Percentiles rank a stretch among this genome's conserved stretches.
Conservation (phyloP, 2,113 vertebrate genomes). For the Thamnophis sirtalis region DNA sequence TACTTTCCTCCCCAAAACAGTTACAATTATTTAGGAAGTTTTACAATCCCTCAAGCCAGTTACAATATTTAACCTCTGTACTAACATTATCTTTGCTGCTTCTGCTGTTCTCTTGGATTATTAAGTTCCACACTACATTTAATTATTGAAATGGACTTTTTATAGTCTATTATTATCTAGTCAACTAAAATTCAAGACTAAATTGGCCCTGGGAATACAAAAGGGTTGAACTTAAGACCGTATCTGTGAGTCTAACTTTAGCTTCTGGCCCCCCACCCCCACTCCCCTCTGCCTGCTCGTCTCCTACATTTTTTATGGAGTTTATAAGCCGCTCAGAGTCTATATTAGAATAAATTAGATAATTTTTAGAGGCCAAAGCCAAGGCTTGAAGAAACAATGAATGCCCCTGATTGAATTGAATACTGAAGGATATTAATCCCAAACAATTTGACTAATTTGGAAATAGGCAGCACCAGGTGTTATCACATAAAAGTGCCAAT, state of each 20-base stretch:
- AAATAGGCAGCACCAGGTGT: background rate
- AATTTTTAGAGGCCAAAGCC: background rate
- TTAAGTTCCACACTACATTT: background rate
- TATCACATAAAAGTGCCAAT: conserved; percentile 28
- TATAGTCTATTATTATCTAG: background rate
- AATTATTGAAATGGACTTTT: background rate
- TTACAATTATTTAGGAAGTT: background rate
- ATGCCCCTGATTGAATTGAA: background rate
- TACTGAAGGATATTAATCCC: background rate
- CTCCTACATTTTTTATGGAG: background rate
- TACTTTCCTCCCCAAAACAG: too few species aligned
- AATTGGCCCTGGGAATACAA: background rate
- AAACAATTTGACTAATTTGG: conserved; percentile 3
- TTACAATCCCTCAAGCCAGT: background rate
- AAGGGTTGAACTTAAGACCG: background rate
- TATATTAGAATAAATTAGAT: background rate
- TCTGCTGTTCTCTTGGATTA: background rate
- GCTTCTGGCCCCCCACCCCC: rapidly evolving
- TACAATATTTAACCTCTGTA: background rate
- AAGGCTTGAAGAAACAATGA: background rate
- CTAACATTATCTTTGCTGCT: background rate
- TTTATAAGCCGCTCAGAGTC: background rate
- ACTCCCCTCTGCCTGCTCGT: background rate
- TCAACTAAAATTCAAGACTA: background rate
- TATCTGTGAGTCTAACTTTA: background rate